Evolutionary conservation across 2,113 vertebrate genomes (phyloP), one percentile per base, ranked within the genome.

Genomic region (Oryzias woworae): DNA sequence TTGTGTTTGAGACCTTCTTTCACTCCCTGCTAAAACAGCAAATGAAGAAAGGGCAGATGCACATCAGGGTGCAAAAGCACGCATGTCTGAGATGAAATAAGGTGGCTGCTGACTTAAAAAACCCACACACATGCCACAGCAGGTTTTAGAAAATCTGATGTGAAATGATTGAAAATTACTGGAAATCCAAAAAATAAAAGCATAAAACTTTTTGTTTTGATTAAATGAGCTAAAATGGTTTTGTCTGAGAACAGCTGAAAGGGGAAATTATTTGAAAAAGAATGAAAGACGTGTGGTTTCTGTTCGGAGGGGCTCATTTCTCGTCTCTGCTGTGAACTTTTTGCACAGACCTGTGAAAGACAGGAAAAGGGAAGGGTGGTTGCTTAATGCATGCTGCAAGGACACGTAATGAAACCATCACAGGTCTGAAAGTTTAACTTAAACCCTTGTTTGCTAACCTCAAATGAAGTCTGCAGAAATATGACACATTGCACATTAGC

Each of bases 41-140:
- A 78, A 87, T 66, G 57, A 52, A 66, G 58, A 62, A 28, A 55
- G 59, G 22, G 70, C 64, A 78, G 77, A 78, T 67, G 62, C 63
- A 26, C 73, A 78, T 66, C 77, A 53, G 24, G 47, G 59, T 49
- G 54, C 71, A 73, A 15, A 47, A 48, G 49, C 53, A 64, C 24
- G 51, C 52, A 52, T 12, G 24, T 54, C 42, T 41, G 20, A 46
- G 28, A 62, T 53, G 41, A 66, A 49, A 52, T 66, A 28, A 75
- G 69, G 48, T 41, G 48, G 52, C 58, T 45, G 36, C 7, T 20
- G 7, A 41, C 28, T 24, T 17, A 56, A 63, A 31, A 3, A 44
- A 58, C 22, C 7, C 46, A 48, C 46, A 22, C 8, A 4, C 36
- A 52, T 18, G 45, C 14, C 24, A 17, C 14, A 43, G 23, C 26